Percentiles rank a stretch among this genome's conserved stretches.
Conservation (phyloP, 92 coral and sea anemone species). For the Plumapathes pennacea region DNA sequence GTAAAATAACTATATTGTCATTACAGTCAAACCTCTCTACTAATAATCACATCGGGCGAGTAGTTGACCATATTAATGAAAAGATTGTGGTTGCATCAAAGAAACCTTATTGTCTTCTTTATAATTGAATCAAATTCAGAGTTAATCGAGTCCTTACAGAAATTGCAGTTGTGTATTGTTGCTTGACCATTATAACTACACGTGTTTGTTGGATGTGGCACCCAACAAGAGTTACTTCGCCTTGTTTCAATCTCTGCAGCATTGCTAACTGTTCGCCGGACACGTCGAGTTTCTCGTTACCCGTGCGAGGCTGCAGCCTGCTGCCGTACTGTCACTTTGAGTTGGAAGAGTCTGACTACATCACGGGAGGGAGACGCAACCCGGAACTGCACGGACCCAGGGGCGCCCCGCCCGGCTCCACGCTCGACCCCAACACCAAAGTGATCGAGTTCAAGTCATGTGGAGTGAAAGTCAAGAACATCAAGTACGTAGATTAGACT, state of each 20-base stretch:
- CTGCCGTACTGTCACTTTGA: slow-evolving; percentile 99
- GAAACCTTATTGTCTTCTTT: too few species aligned
- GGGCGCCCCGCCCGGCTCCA: slow-evolving; percentile 99
- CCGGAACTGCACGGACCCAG: slow-evolving; percentile 95
- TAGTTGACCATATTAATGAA: too few species aligned
- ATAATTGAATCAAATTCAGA: too few species aligned
- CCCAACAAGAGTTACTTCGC: not conserved
- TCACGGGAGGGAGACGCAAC: slow-evolving; percentile 93
- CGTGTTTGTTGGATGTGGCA: too few species aligned
- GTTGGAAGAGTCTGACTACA: slow-evolving; percentile 89
- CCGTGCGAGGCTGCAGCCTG: slow-evolving; percentile 82
- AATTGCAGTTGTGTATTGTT: too few species aligned
- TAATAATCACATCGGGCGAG: too few species aligned
- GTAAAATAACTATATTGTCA: too few species aligned
- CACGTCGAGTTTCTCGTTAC: slow-evolving; percentile 45
- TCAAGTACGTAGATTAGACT: slow-evolving; percentile 47
- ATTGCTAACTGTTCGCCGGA: slow-evolving; percentile 75
- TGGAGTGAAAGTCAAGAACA: slow-evolving; percentile 88
- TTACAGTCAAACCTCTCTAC: too few species aligned
- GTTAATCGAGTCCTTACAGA: too few species aligned
- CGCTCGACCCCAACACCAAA: slow-evolving; percentile 90
- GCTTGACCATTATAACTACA: too few species aligned
- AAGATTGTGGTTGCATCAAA: too few species aligned
- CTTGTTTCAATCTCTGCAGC: slow-evolving; percentile 44
- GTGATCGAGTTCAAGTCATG: slow-evolving; percentile 98